phyloP scores from a whole-genome alignment of 2,113 vertebrate species.

The Epinephelus moara region DNA sequence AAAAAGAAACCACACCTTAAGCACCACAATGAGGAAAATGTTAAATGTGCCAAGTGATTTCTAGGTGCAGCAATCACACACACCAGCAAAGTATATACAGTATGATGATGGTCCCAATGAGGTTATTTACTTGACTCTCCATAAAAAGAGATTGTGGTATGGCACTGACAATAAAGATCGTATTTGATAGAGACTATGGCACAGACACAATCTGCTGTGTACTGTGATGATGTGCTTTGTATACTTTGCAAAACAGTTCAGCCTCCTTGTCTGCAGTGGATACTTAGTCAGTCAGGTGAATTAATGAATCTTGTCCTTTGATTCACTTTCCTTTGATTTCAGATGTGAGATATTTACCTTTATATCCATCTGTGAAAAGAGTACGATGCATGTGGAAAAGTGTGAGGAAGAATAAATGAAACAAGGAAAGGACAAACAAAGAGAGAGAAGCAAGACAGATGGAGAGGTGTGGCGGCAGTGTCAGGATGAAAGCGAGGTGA shows the following conservation, averaged over 20 bases:
- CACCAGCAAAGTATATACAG: neutral
- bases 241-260: neutral
- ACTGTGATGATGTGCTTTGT: neutral
- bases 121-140: neutral
- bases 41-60: slow-evolving; percentile 15
- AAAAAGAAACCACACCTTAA: neutral
- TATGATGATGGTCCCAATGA: neutral
- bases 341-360: neutral
- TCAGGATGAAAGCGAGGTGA: neutral
- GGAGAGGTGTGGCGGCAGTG: neutral
- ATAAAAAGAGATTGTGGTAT: neutral
- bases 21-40: neutral
- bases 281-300: neutral
- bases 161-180: neutral
- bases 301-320: neutral
- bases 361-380: neutral
- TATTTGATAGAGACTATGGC: neutral
- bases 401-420: neutral
- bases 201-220: neutral
- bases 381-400: neutral
- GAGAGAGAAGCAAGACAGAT: neutral
- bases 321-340: neutral
- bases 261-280: too few species aligned
- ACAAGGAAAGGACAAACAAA: neutral
- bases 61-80: slow-evolving; percentile 13